Evolutionary conservation across 2,888 invertebrate species (phyloP).

Genomic region (Macaria liturata): DNA sequence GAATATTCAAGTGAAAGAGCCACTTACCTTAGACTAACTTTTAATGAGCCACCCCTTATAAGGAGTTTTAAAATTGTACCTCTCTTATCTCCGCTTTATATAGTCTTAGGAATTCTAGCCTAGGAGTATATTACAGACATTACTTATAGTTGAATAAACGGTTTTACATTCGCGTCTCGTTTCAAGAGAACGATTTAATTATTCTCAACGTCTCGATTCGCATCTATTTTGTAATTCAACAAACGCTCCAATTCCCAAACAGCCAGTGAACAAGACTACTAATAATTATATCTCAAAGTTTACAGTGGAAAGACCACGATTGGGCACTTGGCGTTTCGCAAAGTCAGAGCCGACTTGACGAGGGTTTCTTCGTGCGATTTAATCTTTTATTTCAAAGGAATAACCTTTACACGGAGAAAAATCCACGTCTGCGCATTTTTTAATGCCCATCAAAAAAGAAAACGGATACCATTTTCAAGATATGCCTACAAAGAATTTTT

Average conservation of each 20-base stretch:
- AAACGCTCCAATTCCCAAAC: slow-evolving; percentile 37
- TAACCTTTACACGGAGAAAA: slow-evolving; percentile 25
- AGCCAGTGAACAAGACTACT: slow-evolving; percentile 38
- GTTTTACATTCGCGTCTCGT: slow-evolving; percentile 4
- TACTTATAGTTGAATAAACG: too few relatives aligned
- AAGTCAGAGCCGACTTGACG: slow-evolving; percentile 51
- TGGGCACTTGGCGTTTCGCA: slow-evolving; percentile 28
- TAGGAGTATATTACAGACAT: too few relatives aligned
- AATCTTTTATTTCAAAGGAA: slow-evolving; percentile 49
- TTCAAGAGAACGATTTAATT: slow-evolving; percentile 17
- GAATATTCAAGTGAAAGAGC: slow-evolving; percentile 38
- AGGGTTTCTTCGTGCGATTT: slow-evolving; percentile 52
- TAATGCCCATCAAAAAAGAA: slow-evolving; percentile 10
- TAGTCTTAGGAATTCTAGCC: too few relatives aligned
- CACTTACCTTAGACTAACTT: slow-evolving; percentile 36
- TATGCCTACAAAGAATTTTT: slow-evolving; percentile 9
- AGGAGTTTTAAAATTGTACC: too few relatives aligned
- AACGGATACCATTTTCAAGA: slow-evolving; percentile 6
- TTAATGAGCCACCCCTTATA: slow-evolving; percentile 41
- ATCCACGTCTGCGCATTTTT: slow-evolving; percentile 17
- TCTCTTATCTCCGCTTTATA: too few relatives aligned
- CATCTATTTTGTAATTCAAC: slow-evolving; percentile 38
- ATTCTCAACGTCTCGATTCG: slow-evolving; percentile 15
- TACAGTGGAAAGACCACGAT: slow-evolving; percentile 41
- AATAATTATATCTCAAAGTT: slow-evolving; percentile 48